phyloP scores from a whole-genome alignment of 2,888 invertebrate genomes.

The Idaea straminata region DNA sequence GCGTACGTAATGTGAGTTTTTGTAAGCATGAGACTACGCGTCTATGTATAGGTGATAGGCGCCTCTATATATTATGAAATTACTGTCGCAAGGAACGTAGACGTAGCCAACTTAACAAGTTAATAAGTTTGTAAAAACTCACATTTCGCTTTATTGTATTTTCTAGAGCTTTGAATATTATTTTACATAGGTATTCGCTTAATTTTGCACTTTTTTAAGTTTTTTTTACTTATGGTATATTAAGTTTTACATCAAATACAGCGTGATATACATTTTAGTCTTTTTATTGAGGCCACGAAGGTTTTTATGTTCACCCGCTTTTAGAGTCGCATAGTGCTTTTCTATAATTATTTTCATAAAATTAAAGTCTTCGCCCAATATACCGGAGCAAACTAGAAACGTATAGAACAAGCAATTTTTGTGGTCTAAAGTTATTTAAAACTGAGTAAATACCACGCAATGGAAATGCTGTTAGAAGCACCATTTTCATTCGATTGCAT shows the following conservation, averaged over 20 bases:
- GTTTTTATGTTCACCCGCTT: constrained; percentile 55
- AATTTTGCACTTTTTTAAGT: constrained; percentile 58
- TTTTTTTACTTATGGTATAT: constrained; percentile 67
- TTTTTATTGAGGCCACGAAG: constrained; percentile 57
- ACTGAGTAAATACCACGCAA: too few species aligned
- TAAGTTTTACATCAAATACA: constrained; percentile 70
- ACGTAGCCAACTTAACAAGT: background rate
- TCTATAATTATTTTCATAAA: constrained; percentile 38
- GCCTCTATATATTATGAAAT: too few species aligned
- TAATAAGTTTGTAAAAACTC: background rate
- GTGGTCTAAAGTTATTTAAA: too few species aligned
- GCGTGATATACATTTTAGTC: constrained; percentile 63
- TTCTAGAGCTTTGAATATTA: constrained; percentile 32
- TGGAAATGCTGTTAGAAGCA: too few species aligned
- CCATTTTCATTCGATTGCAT: too few species aligned
- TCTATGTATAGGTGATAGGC: too few species aligned
- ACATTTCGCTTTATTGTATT: background rate
- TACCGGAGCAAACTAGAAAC: too few species aligned
- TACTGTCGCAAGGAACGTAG: too few species aligned
- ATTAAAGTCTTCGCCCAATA: constrained; percentile 21
- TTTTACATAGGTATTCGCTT: constrained; percentile 43
- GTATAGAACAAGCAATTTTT: too few species aligned
- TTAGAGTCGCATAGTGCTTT: constrained; percentile 67
- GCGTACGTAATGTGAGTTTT: too few species aligned
- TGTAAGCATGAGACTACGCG: too few species aligned